Evolutionary conservation across 1,140 invertebrate species (phyloP), one percentile per base, ranked within the genome.

Genomic region (Microplitis mediator): DNA sequence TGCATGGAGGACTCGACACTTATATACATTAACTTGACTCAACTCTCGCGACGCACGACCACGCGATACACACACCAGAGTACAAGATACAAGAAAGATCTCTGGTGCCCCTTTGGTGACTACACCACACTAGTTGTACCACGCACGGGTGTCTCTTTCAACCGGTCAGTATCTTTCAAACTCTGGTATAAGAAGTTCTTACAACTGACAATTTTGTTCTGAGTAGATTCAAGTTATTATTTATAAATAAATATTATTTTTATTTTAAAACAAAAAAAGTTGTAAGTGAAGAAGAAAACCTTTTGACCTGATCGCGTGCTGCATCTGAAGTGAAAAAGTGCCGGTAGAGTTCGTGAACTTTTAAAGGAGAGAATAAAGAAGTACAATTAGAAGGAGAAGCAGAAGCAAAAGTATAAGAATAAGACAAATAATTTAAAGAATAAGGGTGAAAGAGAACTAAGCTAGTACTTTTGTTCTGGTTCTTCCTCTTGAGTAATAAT

Each of bases 221-320:
- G 11, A 11, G 39, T 45, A 45, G 39, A 45, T 6, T 13, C n/a
- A 23, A 56, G 16, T 56, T 16, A 13, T 56, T 23, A 1, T 56
- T 23, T 14, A 3, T 13, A 16, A 23, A n/a, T 56, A 56, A 11
- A 56, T 31, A 4, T n/a, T 51, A 62, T 36, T 62, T 69, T 58
- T 32, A 3, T 13, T 23, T 39, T 50, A 31, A 71, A 63, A 14
- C 52, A 4, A 50, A 23, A 23, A 32, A 54, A 13, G 34, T 60
- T 39, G 23, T 45, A 14, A 63, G 39, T 16, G 32, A 64, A 51
- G 36, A 23, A 54, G 50, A 14, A 63, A 71, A 58, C 62, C 70
- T 64, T 32, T 72, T 72, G 70, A 72, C 70, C 70, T 54, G n/a
- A 72, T 72, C 63, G 62, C 70, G 70, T 72, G 70, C 39, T 45